Conservation (phyloP, 2,113 vertebrate genomes). For the Daphoenositta chrysoptera region DNA sequence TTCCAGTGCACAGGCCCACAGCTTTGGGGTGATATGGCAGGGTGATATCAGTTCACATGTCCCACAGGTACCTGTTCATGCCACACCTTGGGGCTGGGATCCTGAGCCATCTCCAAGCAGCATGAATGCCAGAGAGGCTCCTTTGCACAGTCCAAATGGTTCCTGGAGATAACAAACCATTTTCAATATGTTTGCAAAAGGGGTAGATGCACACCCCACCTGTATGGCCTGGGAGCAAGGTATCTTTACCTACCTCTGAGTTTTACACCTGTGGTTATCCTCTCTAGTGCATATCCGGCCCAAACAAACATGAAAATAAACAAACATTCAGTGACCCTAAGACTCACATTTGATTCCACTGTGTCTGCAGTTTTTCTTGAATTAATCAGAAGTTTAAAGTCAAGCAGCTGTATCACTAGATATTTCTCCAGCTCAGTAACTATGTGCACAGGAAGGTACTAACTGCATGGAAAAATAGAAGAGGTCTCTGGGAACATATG, state of each 20-base stretch:
- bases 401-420: not conserved
- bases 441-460: not conserved
- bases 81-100: not conserved
- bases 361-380: not conserved
- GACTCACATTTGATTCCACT: not conserved
- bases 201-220: not conserved
- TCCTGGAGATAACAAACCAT: not conserved
- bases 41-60: rapidly evolving
- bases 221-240: not conserved
- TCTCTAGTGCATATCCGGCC: not conserved
- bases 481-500: not conserved
- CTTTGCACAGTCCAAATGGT: not conserved
- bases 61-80: not conserved
- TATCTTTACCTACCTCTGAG: not conserved
- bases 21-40: not conserved
- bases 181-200: not conserved
- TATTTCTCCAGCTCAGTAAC: not conserved
- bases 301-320: not conserved
- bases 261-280: not conserved
- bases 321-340: not conserved
- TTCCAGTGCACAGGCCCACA: not conserved
- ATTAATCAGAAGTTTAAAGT: not conserved
- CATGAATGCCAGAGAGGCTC: not conserved
- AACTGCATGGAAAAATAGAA: not conserved
- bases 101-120: not conserved